Evolutionary conservation across 2,888 invertebrate genomes (phyloP).

Genomic region (Lasioglossum leucozonium): DNA sequence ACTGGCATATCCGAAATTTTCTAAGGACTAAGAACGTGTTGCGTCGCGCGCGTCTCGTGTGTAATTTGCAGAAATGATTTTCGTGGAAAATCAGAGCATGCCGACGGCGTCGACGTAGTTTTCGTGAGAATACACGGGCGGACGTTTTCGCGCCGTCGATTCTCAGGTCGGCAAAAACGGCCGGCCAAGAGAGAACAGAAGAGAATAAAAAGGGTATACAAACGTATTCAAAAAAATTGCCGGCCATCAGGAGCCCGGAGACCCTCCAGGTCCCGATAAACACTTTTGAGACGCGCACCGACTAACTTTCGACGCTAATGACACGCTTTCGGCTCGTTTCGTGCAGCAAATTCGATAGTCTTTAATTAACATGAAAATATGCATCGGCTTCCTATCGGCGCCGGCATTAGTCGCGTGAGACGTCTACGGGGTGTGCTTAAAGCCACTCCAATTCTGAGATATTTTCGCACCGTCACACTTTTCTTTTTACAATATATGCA

Average conservation of each 20-base stretch:
- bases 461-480: no score
- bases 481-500: no score
- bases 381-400: not conserved
- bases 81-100: constrained; percentile 66
- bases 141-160: constrained; percentile 23
- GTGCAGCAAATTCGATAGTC: constrained; percentile 49
- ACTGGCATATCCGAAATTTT: constrained; percentile 9
- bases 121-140: constrained; percentile 61
- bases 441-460: no score
- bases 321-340: constrained; percentile 44
- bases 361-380: constrained; percentile 27
- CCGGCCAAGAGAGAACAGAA: constrained; percentile 27
- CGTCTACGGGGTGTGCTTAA: no score
- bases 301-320: constrained; percentile 46
- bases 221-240: constrained; percentile 41
- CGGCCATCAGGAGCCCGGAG: constrained; percentile 14
- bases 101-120: constrained; percentile 58
- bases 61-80: constrained; percentile 67
- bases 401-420: not conserved
- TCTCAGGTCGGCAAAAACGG: constrained; percentile 37
- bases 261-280: constrained; percentile 39
- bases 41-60: constrained; percentile 4
- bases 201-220: constrained; percentile 27
- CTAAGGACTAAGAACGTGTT: constrained; percentile 32
- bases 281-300: constrained; percentile 36